A percentile compares a stretch with the other conserved stretches of the same genome.
Conservation (phyloP, 2,888 invertebrate species). For the Eledona agricola region DNA sequence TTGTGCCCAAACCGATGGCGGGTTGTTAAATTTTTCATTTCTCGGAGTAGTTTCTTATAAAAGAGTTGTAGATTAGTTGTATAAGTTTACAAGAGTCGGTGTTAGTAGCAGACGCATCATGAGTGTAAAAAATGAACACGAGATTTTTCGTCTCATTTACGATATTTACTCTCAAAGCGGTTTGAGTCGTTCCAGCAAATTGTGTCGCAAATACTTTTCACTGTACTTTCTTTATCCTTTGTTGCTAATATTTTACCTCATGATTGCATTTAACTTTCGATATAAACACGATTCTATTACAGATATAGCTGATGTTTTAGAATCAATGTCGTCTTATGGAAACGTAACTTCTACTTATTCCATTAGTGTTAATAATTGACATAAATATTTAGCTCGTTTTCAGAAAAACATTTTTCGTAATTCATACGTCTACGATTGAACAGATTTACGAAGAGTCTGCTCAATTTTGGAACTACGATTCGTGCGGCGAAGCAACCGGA, state of each 20-base stretch:
- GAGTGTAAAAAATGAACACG: too few species aligned
- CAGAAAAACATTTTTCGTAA: slow-evolving; percentile 4
- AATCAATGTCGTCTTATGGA: background rate
- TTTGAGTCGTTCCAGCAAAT: background rate
- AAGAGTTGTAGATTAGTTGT: too few species aligned
- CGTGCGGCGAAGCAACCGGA: background rate
- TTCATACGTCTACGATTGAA: background rate
- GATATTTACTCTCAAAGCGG: too few species aligned
- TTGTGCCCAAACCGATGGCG: too few species aligned
- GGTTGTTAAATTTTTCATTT: too few species aligned
- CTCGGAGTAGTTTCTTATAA: too few species aligned
- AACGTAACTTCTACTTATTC: too few species aligned
- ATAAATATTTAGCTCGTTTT: slow-evolving; percentile 5
- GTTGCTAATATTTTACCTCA: background rate
- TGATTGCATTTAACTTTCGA: background rate
- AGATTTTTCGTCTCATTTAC: too few species aligned
- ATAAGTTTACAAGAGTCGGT: too few species aligned
- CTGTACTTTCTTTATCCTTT: background rate
- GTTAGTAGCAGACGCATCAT: too few species aligned
- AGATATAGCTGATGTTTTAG: background rate
- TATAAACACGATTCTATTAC: background rate
- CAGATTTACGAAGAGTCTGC: background rate
- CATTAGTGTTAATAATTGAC: background rate
- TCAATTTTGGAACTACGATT: slow-evolving; percentile 9
- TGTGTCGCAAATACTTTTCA: background rate